These are phyloP conservation scores for Triops cancriformis DNA, from an alignment of 1,140 invertebrate species.

Conservation along the genomic window DNA sequence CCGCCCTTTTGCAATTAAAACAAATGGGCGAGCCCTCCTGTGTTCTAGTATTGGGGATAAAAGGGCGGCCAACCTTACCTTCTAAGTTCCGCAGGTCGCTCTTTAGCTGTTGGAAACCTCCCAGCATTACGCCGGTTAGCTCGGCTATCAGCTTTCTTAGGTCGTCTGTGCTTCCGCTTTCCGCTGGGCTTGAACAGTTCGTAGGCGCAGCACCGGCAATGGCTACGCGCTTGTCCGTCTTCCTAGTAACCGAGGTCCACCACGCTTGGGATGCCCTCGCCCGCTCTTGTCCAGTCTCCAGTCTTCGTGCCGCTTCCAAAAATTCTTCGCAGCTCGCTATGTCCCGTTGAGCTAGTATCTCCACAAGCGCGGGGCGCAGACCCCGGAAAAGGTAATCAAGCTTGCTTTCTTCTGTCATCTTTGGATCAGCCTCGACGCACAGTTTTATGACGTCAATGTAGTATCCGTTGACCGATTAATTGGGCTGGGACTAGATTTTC, in stretches of 20 bases:
- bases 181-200: neutral
- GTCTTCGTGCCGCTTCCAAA: neutral
- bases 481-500: too few species aligned
- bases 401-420: neutral
- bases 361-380: neutral
- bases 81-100: neutral
- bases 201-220: neutral
- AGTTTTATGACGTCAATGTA: neutral
- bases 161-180: neutral
- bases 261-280: neutral
- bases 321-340: neutral
- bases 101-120: neutral
- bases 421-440: neutral
- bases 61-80: neutral
- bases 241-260: neutral
- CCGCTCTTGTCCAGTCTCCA: neutral
- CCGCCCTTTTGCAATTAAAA: neutral
- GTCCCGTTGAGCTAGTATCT: neutral
- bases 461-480: neutral
- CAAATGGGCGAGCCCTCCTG: neutral
- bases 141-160: neutral
- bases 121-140: neutral
- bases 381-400: neutral
- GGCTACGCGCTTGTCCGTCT: neutral
- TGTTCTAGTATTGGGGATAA: neutral